Base-by-base conservation (phyloP, 2,113 vertebrate genomes). In the Rhynchopsitta pachyrhyncha region DNA sequence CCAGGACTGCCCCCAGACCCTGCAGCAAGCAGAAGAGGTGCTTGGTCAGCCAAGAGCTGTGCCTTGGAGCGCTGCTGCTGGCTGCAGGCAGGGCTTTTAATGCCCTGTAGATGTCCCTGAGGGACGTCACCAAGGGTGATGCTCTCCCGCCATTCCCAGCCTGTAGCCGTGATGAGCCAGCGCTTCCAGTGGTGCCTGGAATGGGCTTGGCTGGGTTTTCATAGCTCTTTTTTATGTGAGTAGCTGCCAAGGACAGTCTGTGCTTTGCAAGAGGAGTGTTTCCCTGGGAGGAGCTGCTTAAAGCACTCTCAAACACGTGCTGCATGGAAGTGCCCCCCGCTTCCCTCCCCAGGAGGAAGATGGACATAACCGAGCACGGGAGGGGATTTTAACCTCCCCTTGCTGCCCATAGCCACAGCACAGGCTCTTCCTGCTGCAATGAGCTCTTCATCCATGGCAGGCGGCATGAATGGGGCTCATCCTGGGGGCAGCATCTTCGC, bases 281-380 rank as follows among this genome's bases (percentile, higher is more conserved):
- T 1, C 17, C 50, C 55, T 33, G 7, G 17, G 7, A 0, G 2
- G 39, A 84, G 69, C 63, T 52, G 47, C 33, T 67, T 13, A 12
- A 47, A 84, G 69, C 29, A 4, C 77, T 31, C 17, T 7, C 55
- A 49, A 68, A 17, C 0, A 2, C 1, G 23, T 6, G 24, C 39
- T 50, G 0, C 0, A 4, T 22, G 62, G 60, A 76, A 70, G 25
- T 42, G 20, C 11, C 57, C 66, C 39, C 0, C 17, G 2, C 28
- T 59, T 71, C 42, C 35, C 35, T 11, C 9, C 0, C 0, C 2
- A 7, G 5, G 6, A 44, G 60, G 74, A 39, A 63, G 4, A 37
- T 7, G 74, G 42, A 44, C n/a, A 8, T 9, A 39, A 24, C 35
- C 1, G 0, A 5, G 33, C 0, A 10, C 10, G 9, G 10, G 22